These are phyloP conservation scores for Darevskia mixta DNA, from an alignment of 2,797 vertebrate genomes.

Conservation along the genomic window DNA sequence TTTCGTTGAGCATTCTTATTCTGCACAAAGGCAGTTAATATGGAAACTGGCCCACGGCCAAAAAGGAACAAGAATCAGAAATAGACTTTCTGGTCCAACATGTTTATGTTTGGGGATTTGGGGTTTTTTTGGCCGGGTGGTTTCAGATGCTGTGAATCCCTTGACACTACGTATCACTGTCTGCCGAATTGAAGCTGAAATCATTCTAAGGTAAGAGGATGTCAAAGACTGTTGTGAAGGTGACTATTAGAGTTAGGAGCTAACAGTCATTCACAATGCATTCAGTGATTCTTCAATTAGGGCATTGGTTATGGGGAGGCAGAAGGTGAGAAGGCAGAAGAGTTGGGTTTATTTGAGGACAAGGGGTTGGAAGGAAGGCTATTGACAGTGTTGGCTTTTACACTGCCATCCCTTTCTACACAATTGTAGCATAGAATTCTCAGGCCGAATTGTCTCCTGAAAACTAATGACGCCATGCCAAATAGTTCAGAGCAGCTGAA, in stretches of 20 bases:
- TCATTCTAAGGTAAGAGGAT: constrained; percentile 44
- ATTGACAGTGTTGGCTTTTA: constrained; percentile 4
- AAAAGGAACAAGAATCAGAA: constrained; percentile 20
- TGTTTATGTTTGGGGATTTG: constrained; percentile 6
- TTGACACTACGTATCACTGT: constrained; percentile 40
- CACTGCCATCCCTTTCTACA: constrained; percentile 7
- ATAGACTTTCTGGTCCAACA: constrained; percentile 20
- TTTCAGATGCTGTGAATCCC: background rate
- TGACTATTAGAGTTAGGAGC: constrained; percentile 41
- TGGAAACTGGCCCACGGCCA: constrained; percentile 31
- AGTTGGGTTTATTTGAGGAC: background rate
- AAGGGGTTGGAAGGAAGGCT: background rate
- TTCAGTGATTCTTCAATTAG: constrained; percentile 26
- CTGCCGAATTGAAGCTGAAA: constrained; percentile 32
- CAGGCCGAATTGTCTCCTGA: constrained; percentile 32
- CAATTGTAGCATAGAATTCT: constrained; percentile 34
- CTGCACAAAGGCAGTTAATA: constrained; percentile 15
- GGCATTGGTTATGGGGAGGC: background rate
- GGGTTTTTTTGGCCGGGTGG: background rate
- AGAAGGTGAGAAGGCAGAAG: background rate
- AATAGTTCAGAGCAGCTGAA: constrained; percentile 70
- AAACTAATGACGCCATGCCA: constrained; percentile 38
- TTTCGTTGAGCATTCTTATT: background rate
- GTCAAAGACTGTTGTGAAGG: constrained; percentile 32
- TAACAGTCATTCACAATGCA: constrained; percentile 46